phyloP scores from a whole-genome alignment of 2,888 invertebrate genomes.

The Phengaris alcon region DNA sequence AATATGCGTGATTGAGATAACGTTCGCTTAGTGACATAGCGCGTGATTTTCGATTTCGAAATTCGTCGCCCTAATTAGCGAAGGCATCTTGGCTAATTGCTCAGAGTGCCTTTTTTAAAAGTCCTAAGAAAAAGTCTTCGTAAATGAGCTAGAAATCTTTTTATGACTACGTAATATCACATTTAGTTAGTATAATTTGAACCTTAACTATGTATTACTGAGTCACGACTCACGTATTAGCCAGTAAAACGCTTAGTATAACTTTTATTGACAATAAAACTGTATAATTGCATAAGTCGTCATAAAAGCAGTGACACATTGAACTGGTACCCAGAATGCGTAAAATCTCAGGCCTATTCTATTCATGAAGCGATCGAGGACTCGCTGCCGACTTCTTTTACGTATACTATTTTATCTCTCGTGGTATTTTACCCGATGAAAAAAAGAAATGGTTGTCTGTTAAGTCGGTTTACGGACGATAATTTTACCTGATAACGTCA shows the following conservation, averaged over 20 bases:
- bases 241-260: background rate
- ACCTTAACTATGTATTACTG: background rate
- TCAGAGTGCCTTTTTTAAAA: no score
- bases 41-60: no score
- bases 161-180: background rate
- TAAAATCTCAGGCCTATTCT: background rate
- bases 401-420: no score
- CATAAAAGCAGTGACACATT: slow-evolving; percentile 3
- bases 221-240: background rate
- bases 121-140: background rate
- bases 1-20: no score
- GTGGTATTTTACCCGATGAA: no score
- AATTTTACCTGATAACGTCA: no score
- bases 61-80: no score
- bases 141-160: background rate
- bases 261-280: slow-evolving; percentile 13
- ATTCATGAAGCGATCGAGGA: background rate
- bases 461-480: no score
- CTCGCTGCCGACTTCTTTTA: background rate
- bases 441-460: no score
- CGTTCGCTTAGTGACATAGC: background rate
- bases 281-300: slow-evolving; percentile 2
- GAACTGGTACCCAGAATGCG: background rate
- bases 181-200: background rate
- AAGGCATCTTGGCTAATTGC: no score